Evolutionary conservation across 30 jellyfish, hydroid and myxozoan species (phyloP), one percentile per base, ranked within the genome.

Genomic region (Sanderia malayensis): DNA sequence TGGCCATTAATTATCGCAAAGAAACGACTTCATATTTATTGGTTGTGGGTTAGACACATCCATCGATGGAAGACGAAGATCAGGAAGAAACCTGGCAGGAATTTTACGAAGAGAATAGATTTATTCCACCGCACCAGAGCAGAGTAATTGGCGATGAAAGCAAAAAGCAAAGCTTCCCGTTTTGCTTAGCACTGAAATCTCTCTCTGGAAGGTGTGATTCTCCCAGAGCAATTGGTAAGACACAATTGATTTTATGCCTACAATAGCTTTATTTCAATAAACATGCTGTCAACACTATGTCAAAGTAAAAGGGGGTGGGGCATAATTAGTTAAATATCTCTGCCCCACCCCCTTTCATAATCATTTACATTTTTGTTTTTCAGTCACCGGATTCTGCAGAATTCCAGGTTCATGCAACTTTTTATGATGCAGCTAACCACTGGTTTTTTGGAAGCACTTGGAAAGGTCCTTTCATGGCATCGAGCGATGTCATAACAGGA

Each of bases 381-480:
- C 32, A 78, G 89, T 44, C 76, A n/a, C 24, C 58, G 60, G 86
- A 76, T 13, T 33, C 89, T 52, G 45, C 74, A 1, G 95, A 89
- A 33, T 89, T 89, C 58, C 97, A 89, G 71, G 84, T 83, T 15
- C 86, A 77, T 27, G 85, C 83, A 9, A 82, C 95, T 19, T 77
- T 89, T 32, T 89, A 82, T 83, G 97, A 89, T 83, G 94, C 97
- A n/a, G 92, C 97, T 2, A 89, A 89, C 79, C 52, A 73, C 58
- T 84, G 94, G 87, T 83, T 75, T 37, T 84, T 82, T 83, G 97
- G 97, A 18, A 83, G 86, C 55, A 82, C 97, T 1, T 89, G 97
- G 94, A 75, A 85, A 37, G 95, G 97, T 1, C 92, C 97, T 4
- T 58, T 73, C 31, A 29, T 83, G 31, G 84, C 88, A 20, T 84